Evolutionary conservation across 2,113 vertebrate species (phyloP), one percentile per base, ranked within the genome.

Genomic region (Leptobrachium leishanense): DNA sequence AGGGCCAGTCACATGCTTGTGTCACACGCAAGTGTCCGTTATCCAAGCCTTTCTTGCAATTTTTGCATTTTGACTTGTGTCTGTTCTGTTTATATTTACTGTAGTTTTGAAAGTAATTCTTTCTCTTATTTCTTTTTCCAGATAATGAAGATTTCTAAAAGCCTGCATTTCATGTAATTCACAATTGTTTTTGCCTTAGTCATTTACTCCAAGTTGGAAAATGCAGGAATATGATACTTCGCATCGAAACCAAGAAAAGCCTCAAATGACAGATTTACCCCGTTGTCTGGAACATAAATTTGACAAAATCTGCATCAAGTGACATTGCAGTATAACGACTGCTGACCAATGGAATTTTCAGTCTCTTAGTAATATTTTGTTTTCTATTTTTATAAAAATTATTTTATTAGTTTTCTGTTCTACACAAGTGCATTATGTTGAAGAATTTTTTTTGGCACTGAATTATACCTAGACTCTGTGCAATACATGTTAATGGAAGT

Each of bases 351-450:
- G 4, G 8, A 44, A 63, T n/a, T 63, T 43, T 74, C 50, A 55
- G 63, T 79, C 70, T 59, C 71, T 57, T 74, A 73, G 40, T 54
- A 79, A 74, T 73, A 79, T 73, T 71, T 79, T 20, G 46, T 65
- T 79, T 20, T 79, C 46, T 79, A 71, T 79, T 79, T 79, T 79
- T 79, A 72, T 79, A 72, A 50, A 71, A 53, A 6, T 73, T 46
- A 31, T 73, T 64, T 78, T 67, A 0, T 73, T 73, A 79, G 46
- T 39, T 73, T 43, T 79, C 3, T 67, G 63, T 79, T 79, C n/a
- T 79, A 68, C 77, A 74, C 77, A 79, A 79, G 77, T 79, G 77
- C 77, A 79, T 79, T 79, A 74, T 74, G 70, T 72, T 79, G 39
- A 54, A 73, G 41, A 67, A 72, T 79, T 15, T 59, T 39, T 74